Evolutionary conservation across 2,888 invertebrate genomes (phyloP), one percentile per base, ranked within the genome.

Genomic region (Argyresthia albistria): DNA sequence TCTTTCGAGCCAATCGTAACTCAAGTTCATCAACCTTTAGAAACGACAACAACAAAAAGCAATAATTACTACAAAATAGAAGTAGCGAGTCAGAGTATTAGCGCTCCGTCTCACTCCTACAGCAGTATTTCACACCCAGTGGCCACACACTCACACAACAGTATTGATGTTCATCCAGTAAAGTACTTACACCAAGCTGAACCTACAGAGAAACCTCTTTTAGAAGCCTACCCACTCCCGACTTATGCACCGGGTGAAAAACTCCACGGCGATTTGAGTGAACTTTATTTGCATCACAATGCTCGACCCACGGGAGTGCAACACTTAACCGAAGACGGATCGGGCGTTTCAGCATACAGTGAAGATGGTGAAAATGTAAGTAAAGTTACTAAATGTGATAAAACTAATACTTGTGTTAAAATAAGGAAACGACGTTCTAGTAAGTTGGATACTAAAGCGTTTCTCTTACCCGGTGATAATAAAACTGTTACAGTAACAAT

Each of bases 351-450:
- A 16, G 84, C 83, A 0, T 82, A 78, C 51, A 76, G 71, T 51
- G 76, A 78, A 25, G 76, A 82, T 52, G 75, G 76, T 25, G 76
- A 83, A 15, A 73, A 77, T 59, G 86, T 87, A 80, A 86, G 86
- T 84, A 81, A 67, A 37, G 42, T 10, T 15, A 3, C 8, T 16
- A 46, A 10, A 10, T 43, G 43, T 16, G 1, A 8, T 39, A 35
- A 48, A 43, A 35, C 46, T 37, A 46, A 36, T 16, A 10, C 15
- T 3, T n/a, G 7, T 36, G 15, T 43, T 35, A 35, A 35, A 45
- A 9, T 37, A 46, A 51, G 60, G 11, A 65, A 59, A 57, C 70
- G 63, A 59, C 62, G 71, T 52, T 58, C 71, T 9, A 43, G 10
- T 4, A 35, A 55, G 15, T 54, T 82, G 62, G 76, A 82, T 25